Evolutionary conservation across 2,113 vertebrate genomes (phyloP).

Genomic region (Strix aluco): DNA sequence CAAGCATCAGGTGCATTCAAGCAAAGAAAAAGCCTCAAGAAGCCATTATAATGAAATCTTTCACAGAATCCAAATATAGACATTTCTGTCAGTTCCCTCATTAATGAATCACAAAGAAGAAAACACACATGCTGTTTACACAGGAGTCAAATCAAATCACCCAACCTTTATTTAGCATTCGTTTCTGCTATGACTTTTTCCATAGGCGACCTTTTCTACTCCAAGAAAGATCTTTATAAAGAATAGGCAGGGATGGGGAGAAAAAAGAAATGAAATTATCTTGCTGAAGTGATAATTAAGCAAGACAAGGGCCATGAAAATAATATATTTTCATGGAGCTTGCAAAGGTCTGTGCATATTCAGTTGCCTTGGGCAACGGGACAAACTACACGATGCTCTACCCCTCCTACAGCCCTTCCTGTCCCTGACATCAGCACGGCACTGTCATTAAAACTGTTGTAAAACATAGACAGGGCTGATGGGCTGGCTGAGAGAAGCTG

Average conservation of each 20-base stretch:
- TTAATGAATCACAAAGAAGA: constrained; percentile 18
- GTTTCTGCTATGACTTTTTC: neutral
- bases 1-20: neutral
- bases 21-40: neutral
- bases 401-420: neutral
- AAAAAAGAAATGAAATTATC: neutral
- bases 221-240: constrained; percentile 8
- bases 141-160: constrained; percentile 15
- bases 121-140: constrained; percentile 11
- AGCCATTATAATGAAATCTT: neutral
- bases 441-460: neutral
- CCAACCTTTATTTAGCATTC: constrained; percentile 29
- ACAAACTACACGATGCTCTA: neutral
- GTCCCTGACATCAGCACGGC: constrained; percentile 4
- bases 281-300: constrained; percentile 46
- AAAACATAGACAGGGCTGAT: constrained; percentile 4
- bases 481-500: neutral
- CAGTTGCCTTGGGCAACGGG: neutral
- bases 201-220: constrained; percentile 25
- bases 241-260: neutral
- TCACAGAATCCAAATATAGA: neutral
- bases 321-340: neutral
- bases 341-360: constrained; percentile 8
- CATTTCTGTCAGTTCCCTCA: neutral
- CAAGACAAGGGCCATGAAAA: constrained; percentile 34